phyloP scores from a whole-genome alignment of 2,888 invertebrate genomes.

The Anarsia innoxiella region DNA sequence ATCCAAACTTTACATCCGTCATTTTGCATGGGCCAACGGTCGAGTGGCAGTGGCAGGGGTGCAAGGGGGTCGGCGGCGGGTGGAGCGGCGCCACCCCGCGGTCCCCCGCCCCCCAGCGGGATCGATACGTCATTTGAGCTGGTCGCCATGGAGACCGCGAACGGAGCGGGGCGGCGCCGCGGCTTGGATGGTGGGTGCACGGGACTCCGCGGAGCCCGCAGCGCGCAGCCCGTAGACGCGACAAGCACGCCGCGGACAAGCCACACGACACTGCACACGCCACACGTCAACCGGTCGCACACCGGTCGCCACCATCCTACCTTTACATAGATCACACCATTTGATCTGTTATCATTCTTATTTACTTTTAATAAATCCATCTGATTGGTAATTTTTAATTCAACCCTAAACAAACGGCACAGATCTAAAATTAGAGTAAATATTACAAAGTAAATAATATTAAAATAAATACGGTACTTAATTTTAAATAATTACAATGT shows the following conservation, averaged over 20 bases:
- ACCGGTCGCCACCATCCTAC: too few relatives aligned
- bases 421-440: too few relatives aligned
- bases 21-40: slow-evolving; percentile 76
- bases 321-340: too few relatives aligned
- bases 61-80: slow-evolving; percentile 59
- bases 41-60: slow-evolving; percentile 64
- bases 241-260: not conserved
- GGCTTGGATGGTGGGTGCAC: slow-evolving; percentile 57
- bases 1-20: slow-evolving; percentile 75
- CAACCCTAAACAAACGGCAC: too few relatives aligned
- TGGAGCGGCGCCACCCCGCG: slow-evolving; percentile 65
- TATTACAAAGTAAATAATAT: too few relatives aligned
- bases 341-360: too few relatives aligned
- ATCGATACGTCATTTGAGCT: slow-evolving; percentile 76
- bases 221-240: slow-evolving; percentile 11
- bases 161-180: slow-evolving; percentile 72
- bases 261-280: too few relatives aligned
- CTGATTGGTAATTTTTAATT: too few relatives aligned
- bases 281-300: too few relatives aligned
- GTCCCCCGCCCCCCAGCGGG: slow-evolving; percentile 61
- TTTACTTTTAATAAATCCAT: too few relatives aligned
- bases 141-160: slow-evolving; percentile 76
- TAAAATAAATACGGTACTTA: too few relatives aligned
- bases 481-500: too few relatives aligned
- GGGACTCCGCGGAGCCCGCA: slow-evolving; percentile 30